Conservation (phyloP, 2,797 vertebrate genomes). For the Falco concolor region DNA sequence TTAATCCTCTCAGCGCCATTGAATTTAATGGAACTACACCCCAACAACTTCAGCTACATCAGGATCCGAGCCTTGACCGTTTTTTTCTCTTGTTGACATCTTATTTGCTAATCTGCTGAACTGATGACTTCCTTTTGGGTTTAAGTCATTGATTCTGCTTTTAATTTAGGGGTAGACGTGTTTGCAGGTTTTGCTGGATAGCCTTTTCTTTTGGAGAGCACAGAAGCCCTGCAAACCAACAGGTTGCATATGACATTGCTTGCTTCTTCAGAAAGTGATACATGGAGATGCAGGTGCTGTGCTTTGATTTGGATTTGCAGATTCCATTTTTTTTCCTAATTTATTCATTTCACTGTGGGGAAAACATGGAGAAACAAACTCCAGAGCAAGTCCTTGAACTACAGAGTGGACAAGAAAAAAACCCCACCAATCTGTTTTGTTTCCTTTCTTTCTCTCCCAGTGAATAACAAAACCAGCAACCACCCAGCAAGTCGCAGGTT, state of each 20-base stretch:
- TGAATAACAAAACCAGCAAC: conserved; percentile 6
- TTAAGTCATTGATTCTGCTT: conserved; percentile 26
- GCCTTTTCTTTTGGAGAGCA: neutral
- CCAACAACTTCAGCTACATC: neutral
- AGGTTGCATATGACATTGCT: neutral
- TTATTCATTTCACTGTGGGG: neutral
- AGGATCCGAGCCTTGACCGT: neutral
- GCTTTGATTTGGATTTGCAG: conserved; percentile 14
- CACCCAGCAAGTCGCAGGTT: neutral
- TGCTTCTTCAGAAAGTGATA: neutral
- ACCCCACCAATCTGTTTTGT: neutral
- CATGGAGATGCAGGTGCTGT: neutral
- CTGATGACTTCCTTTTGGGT: conserved; percentile 51
- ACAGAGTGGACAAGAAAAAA: neutral
- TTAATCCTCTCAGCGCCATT: neutral
- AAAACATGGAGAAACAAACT: neutral
- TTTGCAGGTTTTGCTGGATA: conserved; percentile 3
- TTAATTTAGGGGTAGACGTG: conserved; percentile 10
- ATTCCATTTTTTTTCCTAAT: conserved; percentile 16
- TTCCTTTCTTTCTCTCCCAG: neutral
- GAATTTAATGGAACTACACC: neutral
- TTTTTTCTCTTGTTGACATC: conserved; percentile 30
- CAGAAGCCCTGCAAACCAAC: neutral
- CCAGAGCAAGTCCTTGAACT: neutral
- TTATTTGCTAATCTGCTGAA: conserved; percentile 49